These are phyloP conservation scores for Andrena hattorfiana DNA, from an alignment of 2,888 invertebrate species.

Conservation along the genomic window DNA sequence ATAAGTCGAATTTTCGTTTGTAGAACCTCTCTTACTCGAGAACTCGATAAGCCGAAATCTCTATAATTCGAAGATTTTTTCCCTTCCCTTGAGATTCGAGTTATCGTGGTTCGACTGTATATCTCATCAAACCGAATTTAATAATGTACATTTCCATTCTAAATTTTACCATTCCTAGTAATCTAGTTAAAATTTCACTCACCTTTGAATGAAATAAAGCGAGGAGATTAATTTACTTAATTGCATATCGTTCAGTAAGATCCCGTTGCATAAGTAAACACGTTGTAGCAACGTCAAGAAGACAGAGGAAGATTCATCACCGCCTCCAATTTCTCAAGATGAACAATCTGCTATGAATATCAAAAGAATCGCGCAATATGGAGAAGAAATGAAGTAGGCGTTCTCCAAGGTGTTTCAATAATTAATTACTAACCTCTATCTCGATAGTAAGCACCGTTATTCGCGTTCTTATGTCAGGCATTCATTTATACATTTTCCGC, in stretches of 20 bases:
- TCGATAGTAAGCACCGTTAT: constrained; percentile 45
- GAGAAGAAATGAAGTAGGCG: constrained; percentile 12
- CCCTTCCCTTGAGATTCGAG: too few relatives aligned
- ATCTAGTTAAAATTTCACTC: neutral
- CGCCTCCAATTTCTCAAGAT: constrained; percentile 14
- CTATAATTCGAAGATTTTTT: too few relatives aligned
- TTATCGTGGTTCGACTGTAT: too few relatives aligned
- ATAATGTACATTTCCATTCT: neutral
- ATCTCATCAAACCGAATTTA: too few relatives aligned
- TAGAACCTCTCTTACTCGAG: too few relatives aligned
- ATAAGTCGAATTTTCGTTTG: too few relatives aligned
- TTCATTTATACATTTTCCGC: constrained; percentile 49
- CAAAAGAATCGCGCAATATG: constrained; percentile 9
- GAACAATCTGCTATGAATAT: neutral
- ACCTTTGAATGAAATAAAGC: neutral
- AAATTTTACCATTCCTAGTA: neutral
- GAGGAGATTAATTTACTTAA: neutral
- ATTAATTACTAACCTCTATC: constrained; percentile 40
- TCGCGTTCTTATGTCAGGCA: constrained; percentile 36
- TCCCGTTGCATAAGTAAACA: neutral
- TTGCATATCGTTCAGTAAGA: constrained; percentile 3
- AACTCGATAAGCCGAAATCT: too few relatives aligned
- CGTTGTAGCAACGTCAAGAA: neutral
- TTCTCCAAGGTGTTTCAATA: constrained; percentile 51
- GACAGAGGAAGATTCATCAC: neutral